Percentiles rank a stretch among this genome's conserved stretches.
Conservation (phyloP, 1,140 invertebrate genomes). For the Littorina saxatilis region DNA sequence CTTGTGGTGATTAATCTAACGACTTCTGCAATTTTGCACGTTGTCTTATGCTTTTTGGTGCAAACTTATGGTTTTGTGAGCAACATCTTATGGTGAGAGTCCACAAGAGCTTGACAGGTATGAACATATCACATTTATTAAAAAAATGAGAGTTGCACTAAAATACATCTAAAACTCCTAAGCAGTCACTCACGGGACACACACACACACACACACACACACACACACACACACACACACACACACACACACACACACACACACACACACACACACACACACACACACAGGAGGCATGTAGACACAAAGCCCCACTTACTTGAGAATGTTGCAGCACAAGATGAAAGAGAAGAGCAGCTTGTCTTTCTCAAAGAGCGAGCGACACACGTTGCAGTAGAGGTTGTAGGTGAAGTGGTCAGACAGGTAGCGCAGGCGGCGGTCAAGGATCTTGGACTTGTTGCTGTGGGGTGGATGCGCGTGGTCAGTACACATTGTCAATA, state of each 20-base stretch:
- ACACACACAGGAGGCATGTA: not conserved
- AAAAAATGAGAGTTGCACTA: too few species aligned
- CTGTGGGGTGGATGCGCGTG: slow-evolving; percentile 18
- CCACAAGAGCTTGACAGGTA: too few species aligned
- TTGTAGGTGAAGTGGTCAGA: slow-evolving; percentile 76
- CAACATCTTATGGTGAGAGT: too few species aligned
- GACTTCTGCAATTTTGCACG: too few species aligned
- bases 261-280: not conserved
- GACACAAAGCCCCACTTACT: slow-evolving; percentile 69
- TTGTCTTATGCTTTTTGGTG: too few species aligned
- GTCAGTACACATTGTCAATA: too few species aligned
- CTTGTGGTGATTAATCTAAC: too few species aligned
- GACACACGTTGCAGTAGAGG: slow-evolving; percentile 73
- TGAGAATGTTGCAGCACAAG: slow-evolving; percentile 75
- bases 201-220: too few species aligned
- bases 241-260: not conserved
- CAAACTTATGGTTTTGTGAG: too few species aligned
- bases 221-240: not conserved
- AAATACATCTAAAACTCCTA: too few species aligned
- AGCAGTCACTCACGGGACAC: too few species aligned
- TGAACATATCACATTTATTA: too few species aligned
- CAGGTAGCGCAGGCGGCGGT: slow-evolving; percentile 70
- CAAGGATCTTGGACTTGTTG: slow-evolving; percentile 71
- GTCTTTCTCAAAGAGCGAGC: slow-evolving; percentile 75
- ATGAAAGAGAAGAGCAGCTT: slow-evolving; percentile 75